A percentile compares a stretch with the other conserved stretches of the same genome.
Conservation (phyloP, 2,888 invertebrate species). For the Tipula unca region DNA sequence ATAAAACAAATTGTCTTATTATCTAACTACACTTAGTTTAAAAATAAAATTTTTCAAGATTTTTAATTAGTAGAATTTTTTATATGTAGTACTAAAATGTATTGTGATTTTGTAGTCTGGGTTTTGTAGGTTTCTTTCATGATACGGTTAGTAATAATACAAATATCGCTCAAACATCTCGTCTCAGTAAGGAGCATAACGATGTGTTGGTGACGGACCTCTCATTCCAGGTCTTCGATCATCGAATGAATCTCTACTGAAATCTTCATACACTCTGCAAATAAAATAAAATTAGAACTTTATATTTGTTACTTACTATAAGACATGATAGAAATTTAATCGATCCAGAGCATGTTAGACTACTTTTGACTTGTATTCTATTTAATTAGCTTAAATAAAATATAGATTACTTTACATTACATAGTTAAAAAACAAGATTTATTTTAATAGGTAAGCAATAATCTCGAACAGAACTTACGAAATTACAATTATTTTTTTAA, state of each 20-base stretch:
- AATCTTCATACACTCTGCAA: slow-evolving; percentile 74
- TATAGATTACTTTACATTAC: too few relatives aligned
- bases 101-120: slow-evolving; percentile 9
- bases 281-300: slow-evolving; percentile 22
- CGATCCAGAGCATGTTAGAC: too few relatives aligned
- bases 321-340: too few relatives aligned
- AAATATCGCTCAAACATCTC: slow-evolving; percentile 27
- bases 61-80: neutral
- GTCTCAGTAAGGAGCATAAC: slow-evolving; percentile 74
- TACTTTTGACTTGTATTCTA: too few relatives aligned
- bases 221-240: slow-evolving; percentile 63
- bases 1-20: slow-evolving; percentile 10
- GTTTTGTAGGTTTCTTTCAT: neutral
- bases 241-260: slow-evolving; percentile 80
- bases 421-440: too few relatives aligned
- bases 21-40: neutral
- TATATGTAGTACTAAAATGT: neutral
- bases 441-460: too few relatives aligned
- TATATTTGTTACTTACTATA: neutral
- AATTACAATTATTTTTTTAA: too few relatives aligned
- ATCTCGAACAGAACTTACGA: too few relatives aligned
- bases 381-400: too few relatives aligned
- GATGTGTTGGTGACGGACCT: slow-evolving; percentile 73
- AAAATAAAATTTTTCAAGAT: neutral
- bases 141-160: slow-evolving; percentile 18